Evolutionary conservation across 2,113 vertebrate species (phyloP), one percentile per base, ranked within the genome.

Genomic region (Chionis minor): DNA sequence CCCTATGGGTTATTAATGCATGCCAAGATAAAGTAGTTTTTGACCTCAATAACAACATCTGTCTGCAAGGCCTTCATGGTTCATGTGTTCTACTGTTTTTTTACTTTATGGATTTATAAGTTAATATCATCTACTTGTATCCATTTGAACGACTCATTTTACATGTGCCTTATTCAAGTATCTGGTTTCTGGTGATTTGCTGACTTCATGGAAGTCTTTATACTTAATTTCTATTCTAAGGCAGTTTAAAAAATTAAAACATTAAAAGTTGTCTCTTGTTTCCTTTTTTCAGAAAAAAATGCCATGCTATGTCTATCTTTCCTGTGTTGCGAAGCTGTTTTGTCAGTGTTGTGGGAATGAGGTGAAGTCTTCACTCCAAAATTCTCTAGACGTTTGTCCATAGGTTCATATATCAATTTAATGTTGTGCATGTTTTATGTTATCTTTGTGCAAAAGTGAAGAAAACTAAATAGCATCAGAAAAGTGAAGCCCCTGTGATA

Each of bases 31-130:
- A 96, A 96, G 52, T 86, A 75, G 0, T 42, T 92, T 95, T 96
- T 85, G 45, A 92, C 90, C 78, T 98, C 80, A 96, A 3, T 88
- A 75, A 59, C 55, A 96, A 73, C 30, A 73, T 78, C 80, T 80
- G 67, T 90, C 42, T 92, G 62, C 47, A 83, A 73, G 22, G 42
- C 77, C 52, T 85, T 90, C 8, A 1, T 86, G 52, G 78, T 85
- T 90, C 86, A 77, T 90, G 28, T 26, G 55, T 92, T 92, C 59
- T 62, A 58, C 28, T 91, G 8, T 1, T 28, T 58, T 95, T 79
- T 47, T 55, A 55, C 40, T 70, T 92, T 28, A 47, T 74, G 52
- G 88, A 92, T 94, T 91, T 96, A 92, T 83, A 72, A 86, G 42
- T 87, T 96, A 86, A 85, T 80, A 62, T 96, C 65, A 87, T 65